Conservation (phyloP, 2,113 vertebrate genomes). For the Pantherophis guttatus region DNA sequence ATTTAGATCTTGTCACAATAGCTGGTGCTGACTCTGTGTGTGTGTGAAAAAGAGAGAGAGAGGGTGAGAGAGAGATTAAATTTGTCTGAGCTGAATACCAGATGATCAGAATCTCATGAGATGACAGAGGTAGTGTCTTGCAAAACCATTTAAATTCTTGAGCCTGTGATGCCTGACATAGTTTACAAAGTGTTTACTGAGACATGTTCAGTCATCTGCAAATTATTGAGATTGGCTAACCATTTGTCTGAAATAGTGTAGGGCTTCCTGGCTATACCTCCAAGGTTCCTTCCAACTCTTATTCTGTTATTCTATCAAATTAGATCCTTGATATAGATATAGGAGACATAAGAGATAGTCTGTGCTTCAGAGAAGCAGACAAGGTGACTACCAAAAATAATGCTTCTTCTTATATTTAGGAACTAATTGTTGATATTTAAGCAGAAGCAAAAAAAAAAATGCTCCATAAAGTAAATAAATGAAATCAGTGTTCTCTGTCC, state of each 20-base stretch:
- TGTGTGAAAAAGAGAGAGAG: not conserved
- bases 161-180: not conserved
- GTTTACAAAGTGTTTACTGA: not conserved
- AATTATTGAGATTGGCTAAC: not conserved
- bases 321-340: not conserved
- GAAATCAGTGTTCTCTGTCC: not conserved
- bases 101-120: not conserved
- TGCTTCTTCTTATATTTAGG: not conserved
- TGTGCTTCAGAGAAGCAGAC: not conserved
- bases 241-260: not conserved
- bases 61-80: not conserved
- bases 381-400: not conserved
- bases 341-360: not conserved
- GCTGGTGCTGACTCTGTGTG: not conserved
- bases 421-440: not conserved
- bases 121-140: not conserved
- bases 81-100: not conserved
- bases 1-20: not conserved
- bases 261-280: not conserved
- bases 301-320: not conserved
- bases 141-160: not conserved
- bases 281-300: not conserved
- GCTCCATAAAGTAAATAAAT: not conserved
- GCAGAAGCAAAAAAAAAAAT: not conserved
- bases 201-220: not conserved